These are phyloP conservation scores for Pseudopipra pipra DNA, from an alignment of 2,113 vertebrate genomes.

Conservation along the genomic window DNA sequence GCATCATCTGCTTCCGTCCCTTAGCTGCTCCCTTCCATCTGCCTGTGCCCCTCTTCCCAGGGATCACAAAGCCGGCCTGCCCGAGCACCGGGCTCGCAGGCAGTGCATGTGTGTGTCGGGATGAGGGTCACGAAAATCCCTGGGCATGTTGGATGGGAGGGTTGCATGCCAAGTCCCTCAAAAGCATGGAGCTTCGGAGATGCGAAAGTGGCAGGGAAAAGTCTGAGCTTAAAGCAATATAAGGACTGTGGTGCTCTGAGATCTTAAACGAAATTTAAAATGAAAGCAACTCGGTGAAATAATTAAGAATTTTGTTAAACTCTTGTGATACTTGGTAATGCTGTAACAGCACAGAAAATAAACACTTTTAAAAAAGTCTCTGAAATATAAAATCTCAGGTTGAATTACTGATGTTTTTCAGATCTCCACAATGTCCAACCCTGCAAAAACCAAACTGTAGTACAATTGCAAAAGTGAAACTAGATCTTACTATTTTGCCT, in stretches of 20 bases:
- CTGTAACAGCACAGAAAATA: background rate
- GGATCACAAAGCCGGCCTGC: background rate
- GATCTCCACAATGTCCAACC: background rate
- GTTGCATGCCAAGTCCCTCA: background rate
- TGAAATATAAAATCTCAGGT: background rate
- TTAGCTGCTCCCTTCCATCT: background rate
- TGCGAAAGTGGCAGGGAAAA: background rate
- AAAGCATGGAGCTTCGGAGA: background rate
- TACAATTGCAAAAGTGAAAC: background rate
- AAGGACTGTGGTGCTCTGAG: conserved; percentile 1
- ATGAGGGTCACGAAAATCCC: background rate
- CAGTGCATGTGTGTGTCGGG: background rate
- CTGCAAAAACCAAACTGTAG: background rate
- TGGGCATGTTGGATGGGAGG: background rate
- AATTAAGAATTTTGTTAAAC: background rate
- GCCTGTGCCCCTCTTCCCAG: background rate
- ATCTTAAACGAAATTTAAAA: background rate
- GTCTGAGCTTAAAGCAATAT: background rate
- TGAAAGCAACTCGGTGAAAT: background rate
- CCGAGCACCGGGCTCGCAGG: background rate
- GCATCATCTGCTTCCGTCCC: conserved; percentile 20
- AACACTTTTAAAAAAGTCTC: background rate
- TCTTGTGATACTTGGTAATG: background rate
- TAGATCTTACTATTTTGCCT: background rate
- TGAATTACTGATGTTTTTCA: background rate